These are phyloP conservation scores for Heterotilapia buettikoferi DNA, from an alignment of 2,113 vertebrate genomes.

Conservation along the genomic window DNA sequence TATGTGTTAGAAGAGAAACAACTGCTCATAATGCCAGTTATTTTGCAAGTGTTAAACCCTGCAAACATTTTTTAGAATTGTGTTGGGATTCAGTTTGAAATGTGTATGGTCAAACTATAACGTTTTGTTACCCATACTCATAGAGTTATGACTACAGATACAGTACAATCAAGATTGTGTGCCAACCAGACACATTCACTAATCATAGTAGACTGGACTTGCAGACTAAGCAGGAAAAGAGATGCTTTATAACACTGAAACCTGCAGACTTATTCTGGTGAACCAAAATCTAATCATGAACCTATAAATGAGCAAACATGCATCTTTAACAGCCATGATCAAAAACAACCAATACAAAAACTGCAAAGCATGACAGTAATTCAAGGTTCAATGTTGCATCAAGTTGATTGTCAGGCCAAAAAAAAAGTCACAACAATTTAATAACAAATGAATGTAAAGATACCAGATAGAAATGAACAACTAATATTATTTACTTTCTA, in stretches of 20 bases:
- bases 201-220: neutral
- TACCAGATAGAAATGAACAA: neutral
- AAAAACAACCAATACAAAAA: neutral
- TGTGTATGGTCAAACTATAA: neutral
- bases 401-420: neutral
- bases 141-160: neutral
- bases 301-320: neutral
- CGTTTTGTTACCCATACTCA: accelerated
- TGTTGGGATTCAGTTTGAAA: neutral
- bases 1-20: accelerated
- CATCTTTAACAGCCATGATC: neutral
- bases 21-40: neutral
- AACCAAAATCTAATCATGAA: neutral
- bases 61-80: neutral
- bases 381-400: neutral
- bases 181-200: neutral
- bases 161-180: neutral
- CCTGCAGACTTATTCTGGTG: neutral
- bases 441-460: neutral
- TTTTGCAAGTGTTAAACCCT: neutral
- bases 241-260: neutral
- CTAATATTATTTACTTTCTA: neutral
- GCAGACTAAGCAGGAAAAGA: neutral
- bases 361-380: neutral
- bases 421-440: neutral